phyloP scores from a whole-genome alignment of 1,140 invertebrate species.

The Mycetomoellerius zeteki region DNA sequence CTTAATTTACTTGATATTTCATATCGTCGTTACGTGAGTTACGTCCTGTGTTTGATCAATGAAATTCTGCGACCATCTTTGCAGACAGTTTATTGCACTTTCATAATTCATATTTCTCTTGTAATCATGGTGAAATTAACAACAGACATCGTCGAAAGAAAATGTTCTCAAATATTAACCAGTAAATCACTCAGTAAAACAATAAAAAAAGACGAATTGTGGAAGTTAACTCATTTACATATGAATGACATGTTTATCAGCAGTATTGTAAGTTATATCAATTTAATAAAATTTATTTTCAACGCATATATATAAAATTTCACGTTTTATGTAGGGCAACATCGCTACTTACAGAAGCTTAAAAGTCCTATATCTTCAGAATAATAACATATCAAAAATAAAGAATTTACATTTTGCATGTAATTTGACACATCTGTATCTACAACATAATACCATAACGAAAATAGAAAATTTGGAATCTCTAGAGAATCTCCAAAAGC shows the following conservation, averaged over 20 bases:
- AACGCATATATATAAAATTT: slow-evolving; percentile 54
- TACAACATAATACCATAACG: slow-evolving; percentile 90
- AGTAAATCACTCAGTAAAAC: slow-evolving; percentile 77
- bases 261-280: slow-evolving; percentile 85
- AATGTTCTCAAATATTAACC: slow-evolving; percentile 75
- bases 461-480: slow-evolving; percentile 89
- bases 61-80: not conserved
- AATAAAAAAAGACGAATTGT: slow-evolving; percentile 75
- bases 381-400: slow-evolving; percentile 89
- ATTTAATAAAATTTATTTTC: slow-evolving; percentile 36
- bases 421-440: slow-evolving; percentile 90
- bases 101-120: slow-evolving; percentile 3
- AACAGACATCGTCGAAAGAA: slow-evolving; percentile 72
- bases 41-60: slow-evolving; percentile 40
- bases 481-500: slow-evolving; percentile 88
- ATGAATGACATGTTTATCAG: slow-evolving; percentile 86
- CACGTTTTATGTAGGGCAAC: slow-evolving; percentile 84
- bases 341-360: slow-evolving; percentile 86
- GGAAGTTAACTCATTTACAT: slow-evolving; percentile 86
- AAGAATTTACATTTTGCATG: slow-evolving; percentile 88
- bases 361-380: slow-evolving; percentile 89
- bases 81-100: not conserved
- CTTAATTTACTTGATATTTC: slow-evolving; percentile 1
- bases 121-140: slow-evolving; percentile 71
- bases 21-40: not conserved